These are phyloP conservation scores for Poicephalus gulielmi DNA, from an alignment of 2,113 vertebrate genomes.

Conservation along the genomic window DNA sequence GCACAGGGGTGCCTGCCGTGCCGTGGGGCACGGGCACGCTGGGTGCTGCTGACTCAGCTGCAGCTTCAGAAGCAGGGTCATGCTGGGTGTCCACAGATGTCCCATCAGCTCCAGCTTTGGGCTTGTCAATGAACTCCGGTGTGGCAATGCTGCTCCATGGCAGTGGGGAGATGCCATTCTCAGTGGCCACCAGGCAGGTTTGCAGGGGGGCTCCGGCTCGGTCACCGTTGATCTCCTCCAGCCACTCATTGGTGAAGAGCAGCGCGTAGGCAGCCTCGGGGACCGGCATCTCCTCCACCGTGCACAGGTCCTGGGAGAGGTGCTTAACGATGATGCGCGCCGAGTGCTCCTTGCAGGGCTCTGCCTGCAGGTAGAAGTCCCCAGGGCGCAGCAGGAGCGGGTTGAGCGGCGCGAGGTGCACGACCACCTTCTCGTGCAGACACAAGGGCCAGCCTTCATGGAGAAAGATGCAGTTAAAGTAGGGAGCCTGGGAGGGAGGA, in stretches of 20 bases:
- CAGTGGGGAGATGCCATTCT: conserved; percentile 78
- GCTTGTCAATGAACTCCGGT: conserved; percentile 79
- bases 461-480: conserved; percentile 80
- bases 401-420: conserved; percentile 83
- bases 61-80: background rate
- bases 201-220: conserved; percentile 71
- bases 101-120: conserved; percentile 11
- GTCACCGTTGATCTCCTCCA: conserved; percentile 77
- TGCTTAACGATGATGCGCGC: conserved; percentile 82
- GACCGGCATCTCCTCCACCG: conserved; percentile 78
- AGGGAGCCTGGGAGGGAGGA: conserved; percentile 77
- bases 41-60: background rate
- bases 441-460: conserved; percentile 93
- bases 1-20: background rate
- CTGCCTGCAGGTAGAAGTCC: conserved; percentile 91
- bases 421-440: conserved; percentile 79
- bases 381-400: conserved; percentile 79
- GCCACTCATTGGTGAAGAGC: conserved; percentile 84
- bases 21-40: background rate
- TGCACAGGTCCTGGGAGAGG: conserved; percentile 79
- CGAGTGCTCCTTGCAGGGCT: conserved; percentile 77
- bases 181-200: conserved; percentile 82
- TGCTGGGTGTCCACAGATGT: background rate
- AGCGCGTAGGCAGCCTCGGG: conserved; percentile 72
- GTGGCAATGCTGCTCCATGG: conserved; percentile 83